These are phyloP conservation scores for Corythoichthys intestinalis DNA, from an alignment of 2,113 vertebrate species.

Conservation along the genomic window DNA sequence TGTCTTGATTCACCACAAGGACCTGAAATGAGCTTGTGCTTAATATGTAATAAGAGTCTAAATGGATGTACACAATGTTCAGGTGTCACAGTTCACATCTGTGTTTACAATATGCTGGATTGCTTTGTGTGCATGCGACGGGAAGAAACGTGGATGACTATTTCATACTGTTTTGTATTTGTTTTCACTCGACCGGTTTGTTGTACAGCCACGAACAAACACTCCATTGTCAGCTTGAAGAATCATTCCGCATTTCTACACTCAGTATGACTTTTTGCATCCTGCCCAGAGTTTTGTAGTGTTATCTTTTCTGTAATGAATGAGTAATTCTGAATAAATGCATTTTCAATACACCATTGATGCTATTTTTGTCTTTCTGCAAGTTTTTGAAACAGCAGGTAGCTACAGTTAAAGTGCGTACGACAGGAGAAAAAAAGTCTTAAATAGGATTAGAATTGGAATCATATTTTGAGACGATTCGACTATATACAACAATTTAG, in stretches of 20 bases:
- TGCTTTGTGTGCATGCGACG: background rate
- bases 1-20: background rate
- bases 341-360: constrained; percentile 35
- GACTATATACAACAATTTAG: too few species aligned
- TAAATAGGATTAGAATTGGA: too few species aligned
- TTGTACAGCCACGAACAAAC: constrained; percentile 14
- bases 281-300: constrained; percentile 57
- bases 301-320: constrained; percentile 55
- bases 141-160: background rate
- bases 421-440: too few species aligned
- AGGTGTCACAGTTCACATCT: background rate
- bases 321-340: constrained; percentile 57
- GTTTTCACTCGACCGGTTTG: too few species aligned
- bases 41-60: background rate
- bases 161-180: constrained; percentile 32
- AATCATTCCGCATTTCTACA: constrained; percentile 27
- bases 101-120: background rate
- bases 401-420: too few species aligned
- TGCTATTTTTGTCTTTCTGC: too few species aligned
- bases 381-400: too few species aligned
- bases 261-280: constrained; percentile 32
- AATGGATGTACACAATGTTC: background rate
- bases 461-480: too few species aligned
- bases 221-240: constrained; percentile 20
- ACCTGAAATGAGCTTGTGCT: background rate